Conservation (phyloP, 2,797 vertebrate genomes). For the Sternotherus odoratus region DNA sequence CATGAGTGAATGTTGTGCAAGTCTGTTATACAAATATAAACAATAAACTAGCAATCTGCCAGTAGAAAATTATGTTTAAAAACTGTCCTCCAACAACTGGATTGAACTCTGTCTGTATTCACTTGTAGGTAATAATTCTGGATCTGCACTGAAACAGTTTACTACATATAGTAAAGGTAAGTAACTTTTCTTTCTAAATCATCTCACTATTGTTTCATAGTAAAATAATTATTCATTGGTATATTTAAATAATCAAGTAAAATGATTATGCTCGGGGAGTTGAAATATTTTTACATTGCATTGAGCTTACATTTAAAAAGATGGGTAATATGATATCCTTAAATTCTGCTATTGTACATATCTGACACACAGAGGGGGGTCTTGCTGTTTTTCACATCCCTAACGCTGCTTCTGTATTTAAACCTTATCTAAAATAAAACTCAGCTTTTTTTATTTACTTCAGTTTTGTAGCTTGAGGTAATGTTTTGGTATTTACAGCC, state of each 20-base stretch:
- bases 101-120: slow-evolving; percentile 27
- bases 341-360: background rate
- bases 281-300: background rate
- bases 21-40: background rate
- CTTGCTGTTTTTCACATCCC: background rate
- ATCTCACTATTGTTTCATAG: background rate
- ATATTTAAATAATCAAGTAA: background rate
- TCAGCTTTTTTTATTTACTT: background rate
- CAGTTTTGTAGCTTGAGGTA: background rate
- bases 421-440: background rate
- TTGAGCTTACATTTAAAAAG: background rate
- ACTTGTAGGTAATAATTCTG: slow-evolving; percentile 42
- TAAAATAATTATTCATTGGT: slow-evolving; percentile 6
- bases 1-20: background rate
- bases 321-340: background rate
- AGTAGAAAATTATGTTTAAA: background rate
- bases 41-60: background rate
- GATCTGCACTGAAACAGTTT: slow-evolving; percentile 12
- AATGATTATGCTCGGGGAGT: background rate
- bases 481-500: background rate
- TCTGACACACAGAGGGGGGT: background rate
- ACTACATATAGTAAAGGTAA: slow-evolving; percentile 11
- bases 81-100: background rate
- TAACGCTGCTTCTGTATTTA: background rate
- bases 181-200: slow-evolving; percentile 36